Evolutionary conservation across 53 echinoderm and acorn worm genomes (phyloP).

Genomic region (Antedon mediterranea): DNA sequence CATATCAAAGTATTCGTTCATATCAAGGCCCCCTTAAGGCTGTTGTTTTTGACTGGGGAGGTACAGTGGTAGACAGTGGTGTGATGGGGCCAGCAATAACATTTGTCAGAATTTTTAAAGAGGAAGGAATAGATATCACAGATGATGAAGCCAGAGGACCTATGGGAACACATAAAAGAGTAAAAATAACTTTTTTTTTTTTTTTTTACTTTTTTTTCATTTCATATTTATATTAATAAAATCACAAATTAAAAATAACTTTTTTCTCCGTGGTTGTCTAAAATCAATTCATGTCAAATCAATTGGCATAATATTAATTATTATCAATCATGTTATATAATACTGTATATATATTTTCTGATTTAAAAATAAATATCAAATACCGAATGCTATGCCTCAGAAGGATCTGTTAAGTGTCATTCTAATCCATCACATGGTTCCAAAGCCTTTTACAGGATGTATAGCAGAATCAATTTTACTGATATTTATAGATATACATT

Average conservation of each 20-base stretch:
- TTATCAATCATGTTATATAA: too few species aligned
- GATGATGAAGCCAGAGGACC: conserved; percentile 74
- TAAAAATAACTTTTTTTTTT: conserved; percentile 14
- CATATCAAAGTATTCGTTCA: conserved; percentile 36
- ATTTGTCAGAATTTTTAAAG: conserved; percentile 55
- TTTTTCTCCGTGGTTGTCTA: background rate
- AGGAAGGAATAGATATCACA: conserved; percentile 49
- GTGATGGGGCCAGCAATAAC: conserved; percentile 71
- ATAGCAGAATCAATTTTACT: too few species aligned
- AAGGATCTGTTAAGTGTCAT: too few species aligned
- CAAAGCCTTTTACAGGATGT: too few species aligned
- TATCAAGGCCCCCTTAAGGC: conserved; percentile 59
- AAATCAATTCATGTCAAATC: background rate
- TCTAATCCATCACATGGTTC: too few species aligned
- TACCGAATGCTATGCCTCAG: too few species aligned
- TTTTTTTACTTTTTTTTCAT: too few species aligned
- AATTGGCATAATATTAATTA: background rate
- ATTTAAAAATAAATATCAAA: too few species aligned
- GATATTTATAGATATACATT: too few species aligned
- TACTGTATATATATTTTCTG: too few species aligned
- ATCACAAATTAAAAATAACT: background rate
- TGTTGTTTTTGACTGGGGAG: conserved; percentile 90
- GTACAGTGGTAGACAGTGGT: conserved; percentile 78
- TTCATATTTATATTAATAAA: background rate
- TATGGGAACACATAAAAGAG: conserved; percentile 84